Evolutionary conservation across 1,140 invertebrate genomes (phyloP).

Genomic region (Luehdorfia chinensis): DNA sequence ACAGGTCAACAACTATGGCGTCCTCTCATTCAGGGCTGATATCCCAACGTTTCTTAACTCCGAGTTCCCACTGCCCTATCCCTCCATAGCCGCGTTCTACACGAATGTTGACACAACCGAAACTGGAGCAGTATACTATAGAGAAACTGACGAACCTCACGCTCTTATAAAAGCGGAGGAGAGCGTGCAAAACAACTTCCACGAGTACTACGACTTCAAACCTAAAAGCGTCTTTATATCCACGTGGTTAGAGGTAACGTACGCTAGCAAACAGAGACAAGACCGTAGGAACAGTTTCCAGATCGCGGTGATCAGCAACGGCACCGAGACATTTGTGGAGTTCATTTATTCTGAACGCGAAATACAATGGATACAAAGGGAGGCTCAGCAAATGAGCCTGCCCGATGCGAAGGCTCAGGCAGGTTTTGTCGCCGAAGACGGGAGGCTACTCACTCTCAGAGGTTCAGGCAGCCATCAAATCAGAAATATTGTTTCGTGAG

Average conservation of each 20-base stretch:
- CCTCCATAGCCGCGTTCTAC: slow-evolving; percentile 93
- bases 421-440: slow-evolving; percentile 91
- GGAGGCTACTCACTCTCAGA: slow-evolving; percentile 83
- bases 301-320: slow-evolving; percentile 89
- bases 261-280: slow-evolving; percentile 70
- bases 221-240: slow-evolving; percentile 82
- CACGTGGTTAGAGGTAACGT: slow-evolving; percentile 86
- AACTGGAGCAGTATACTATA: slow-evolving; percentile 87
- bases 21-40: slow-evolving; percentile 92
- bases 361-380: slow-evolving; percentile 93
- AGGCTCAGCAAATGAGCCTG: slow-evolving; percentile 80
- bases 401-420: slow-evolving; percentile 94
- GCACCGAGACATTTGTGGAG: slow-evolving; percentile 88
- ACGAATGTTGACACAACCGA: slow-evolving; percentile 91
- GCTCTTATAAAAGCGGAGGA: slow-evolving; percentile 82
- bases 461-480: slow-evolving; percentile 94
- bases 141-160: slow-evolving; percentile 83
- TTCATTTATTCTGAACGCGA: slow-evolving; percentile 92
- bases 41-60: slow-evolving; percentile 91
- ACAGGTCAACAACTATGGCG: slow-evolving; percentile 94
- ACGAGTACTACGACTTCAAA: slow-evolving; percentile 81
- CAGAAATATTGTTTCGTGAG: slow-evolving; percentile 68
- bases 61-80: slow-evolving; percentile 93
- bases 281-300: slow-evolving; percentile 86
- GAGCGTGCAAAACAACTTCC: slow-evolving; percentile 84